A percentile compares a stretch with the other conserved stretches of the same genome.
phyloP scores from a whole-genome alignment of 2,888 invertebrate genomes.

The Pristionchus arcanus region DNA sequence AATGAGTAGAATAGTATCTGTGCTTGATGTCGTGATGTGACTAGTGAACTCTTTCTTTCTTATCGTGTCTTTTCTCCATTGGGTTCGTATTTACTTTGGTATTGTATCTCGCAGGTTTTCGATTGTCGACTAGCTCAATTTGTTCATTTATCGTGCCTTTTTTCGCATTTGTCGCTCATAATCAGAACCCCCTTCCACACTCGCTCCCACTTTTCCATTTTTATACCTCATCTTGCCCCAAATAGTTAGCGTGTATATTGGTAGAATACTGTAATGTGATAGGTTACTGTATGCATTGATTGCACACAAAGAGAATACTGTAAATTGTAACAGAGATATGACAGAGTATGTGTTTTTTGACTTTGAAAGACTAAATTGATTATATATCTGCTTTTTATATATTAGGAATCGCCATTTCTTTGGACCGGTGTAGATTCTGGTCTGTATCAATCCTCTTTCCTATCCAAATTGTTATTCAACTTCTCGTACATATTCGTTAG shows the following conservation, averaged over 20 bases:
- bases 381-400: conserved; percentile 1
- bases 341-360: conserved; percentile 33
- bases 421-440: conserved; percentile 14
- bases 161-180: background rate
- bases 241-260: conserved; percentile 17
- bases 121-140: conserved; percentile 30
- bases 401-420: conserved; percentile 16
- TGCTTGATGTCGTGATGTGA: conserved; percentile 29
- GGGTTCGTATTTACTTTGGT: conserved; percentile 28
- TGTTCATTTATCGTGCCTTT: conserved; percentile 29
- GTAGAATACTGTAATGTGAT: conserved; percentile 28
- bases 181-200: background rate
- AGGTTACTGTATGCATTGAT: conserved; percentile 16
- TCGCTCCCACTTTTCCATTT: background rate
- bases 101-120: conserved; percentile 27
- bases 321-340: conserved; percentile 45
- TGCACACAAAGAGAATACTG: conserved; percentile 11
- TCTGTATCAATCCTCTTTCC: background rate
- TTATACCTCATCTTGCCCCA: conserved; percentile 28
- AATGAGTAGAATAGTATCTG: background rate
- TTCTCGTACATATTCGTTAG: conserved; percentile 16
- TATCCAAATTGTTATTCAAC: background rate
- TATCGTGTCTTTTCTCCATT: background rate
- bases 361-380: background rate
- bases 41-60: conserved; percentile 1